These are phyloP conservation scores for Diarsia rubi DNA, from an alignment of 2,888 invertebrate genomes.

Conservation along the genomic window DNA sequence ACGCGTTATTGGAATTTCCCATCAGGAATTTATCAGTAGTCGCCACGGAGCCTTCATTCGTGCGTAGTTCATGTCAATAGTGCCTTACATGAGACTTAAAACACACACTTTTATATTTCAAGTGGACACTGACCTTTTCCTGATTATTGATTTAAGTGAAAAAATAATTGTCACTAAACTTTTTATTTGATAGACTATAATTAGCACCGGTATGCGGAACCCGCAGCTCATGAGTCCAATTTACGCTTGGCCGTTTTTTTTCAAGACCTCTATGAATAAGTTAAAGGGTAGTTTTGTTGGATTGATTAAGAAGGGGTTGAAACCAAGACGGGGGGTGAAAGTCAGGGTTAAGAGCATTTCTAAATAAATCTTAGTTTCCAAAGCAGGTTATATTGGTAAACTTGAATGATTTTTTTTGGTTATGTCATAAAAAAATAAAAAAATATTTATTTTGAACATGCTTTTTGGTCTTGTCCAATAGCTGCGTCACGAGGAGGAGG, in stretches of 20 bases:
- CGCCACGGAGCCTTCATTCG: too few relatives aligned
- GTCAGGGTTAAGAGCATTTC: constrained; percentile 28
- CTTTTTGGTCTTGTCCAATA: not conserved
- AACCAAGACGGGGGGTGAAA: not conserved
- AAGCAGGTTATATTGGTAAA: not conserved
- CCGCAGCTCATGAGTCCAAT: too few relatives aligned
- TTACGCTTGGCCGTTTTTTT: constrained; percentile 20
- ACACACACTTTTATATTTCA: too few relatives aligned
- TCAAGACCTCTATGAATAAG: constrained; percentile 59
- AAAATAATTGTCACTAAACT: not conserved
- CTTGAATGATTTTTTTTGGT: not conserved
- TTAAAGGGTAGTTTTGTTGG: constrained; percentile 48
- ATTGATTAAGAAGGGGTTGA: constrained; percentile 51
- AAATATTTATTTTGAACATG: too few relatives aligned
- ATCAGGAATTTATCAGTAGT: too few relatives aligned
- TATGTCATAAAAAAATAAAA: too few relatives aligned
- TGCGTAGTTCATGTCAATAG: too few relatives aligned
- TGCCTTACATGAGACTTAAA: too few relatives aligned
- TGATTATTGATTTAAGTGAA: not conserved
- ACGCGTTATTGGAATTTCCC: too few relatives aligned
- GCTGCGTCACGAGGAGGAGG: not conserved
- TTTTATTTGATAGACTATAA: not conserved
- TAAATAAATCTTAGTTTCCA: constrained; percentile 27
- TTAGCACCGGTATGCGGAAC: not conserved
- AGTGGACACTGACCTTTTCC: too few relatives aligned